Evolutionary conservation across 1,140 invertebrate genomes (phyloP).

Genomic region (Magallana angulata): DNA sequence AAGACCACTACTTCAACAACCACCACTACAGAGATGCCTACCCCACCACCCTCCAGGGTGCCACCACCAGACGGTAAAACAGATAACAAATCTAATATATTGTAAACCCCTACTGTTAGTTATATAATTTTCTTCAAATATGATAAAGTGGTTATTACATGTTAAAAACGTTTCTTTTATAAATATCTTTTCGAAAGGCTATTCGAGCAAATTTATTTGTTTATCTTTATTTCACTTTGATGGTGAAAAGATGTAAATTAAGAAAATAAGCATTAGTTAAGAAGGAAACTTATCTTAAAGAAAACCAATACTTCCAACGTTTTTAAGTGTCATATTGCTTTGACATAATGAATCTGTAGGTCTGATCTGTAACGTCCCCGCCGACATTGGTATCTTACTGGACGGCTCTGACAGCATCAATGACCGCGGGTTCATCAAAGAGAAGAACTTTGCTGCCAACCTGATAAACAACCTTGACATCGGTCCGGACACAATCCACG

Average conservation of each 20-base stretch:
- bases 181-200: too few relatives aligned
- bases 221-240: too few relatives aligned
- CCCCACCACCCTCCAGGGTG: constrained; percentile 39
- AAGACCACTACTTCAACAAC: constrained; percentile 60
- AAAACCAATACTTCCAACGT: too few relatives aligned
- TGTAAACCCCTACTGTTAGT: too few relatives aligned
- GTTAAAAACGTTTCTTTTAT: too few relatives aligned
- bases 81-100: too few relatives aligned
- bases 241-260: too few relatives aligned
- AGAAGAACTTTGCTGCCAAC: constrained; percentile 58
- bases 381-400: constrained; percentile 68
- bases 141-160: too few relatives aligned
- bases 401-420: constrained; percentile 69
- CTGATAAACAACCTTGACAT: constrained; percentile 65
- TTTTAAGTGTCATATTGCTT: not conserved
- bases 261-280: too few relatives aligned
- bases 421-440: constrained; percentile 54
- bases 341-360: constrained; percentile 42
- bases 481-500: constrained; percentile 61
- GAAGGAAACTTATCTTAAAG: too few relatives aligned
- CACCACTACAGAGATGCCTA: constrained; percentile 46
- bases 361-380: constrained; percentile 63
- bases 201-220: too few relatives aligned
- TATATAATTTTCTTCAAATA: too few relatives aligned
- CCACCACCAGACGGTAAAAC: constrained; percentile 41